Base-by-base conservation (phyloP, 2,797 vertebrate species). In the Melanotaenia pygmaea region DNA sequence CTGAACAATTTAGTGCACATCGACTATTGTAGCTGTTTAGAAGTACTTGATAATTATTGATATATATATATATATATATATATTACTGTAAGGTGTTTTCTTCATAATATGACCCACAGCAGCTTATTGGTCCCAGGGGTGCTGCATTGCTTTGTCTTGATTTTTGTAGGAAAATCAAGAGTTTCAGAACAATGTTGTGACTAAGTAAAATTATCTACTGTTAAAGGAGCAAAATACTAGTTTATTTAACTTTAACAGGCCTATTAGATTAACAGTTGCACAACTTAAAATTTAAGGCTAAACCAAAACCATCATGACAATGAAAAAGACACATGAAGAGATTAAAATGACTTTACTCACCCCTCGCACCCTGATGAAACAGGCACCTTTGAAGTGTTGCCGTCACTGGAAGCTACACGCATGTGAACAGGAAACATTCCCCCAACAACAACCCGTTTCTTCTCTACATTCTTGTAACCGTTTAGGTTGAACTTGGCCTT, bases 401-500 rank as follows among this genome's bases (percentile, higher is more conserved):
- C 70, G 32, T 93, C 83, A 18, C 67, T 86, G 18, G 93, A 93
- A 28, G 86, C 86, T 18, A 94, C 87, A 1, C 94, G 93, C 53
- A 83, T 93, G 74, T 96, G 94, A 38, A 96, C 91, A 0, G 95
- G 94, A 82, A 97, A 97, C 94, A 96, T 94, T 14, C 96, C 96
- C 35, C 95, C 94, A 0, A 96, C 68, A 0, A 96, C 90, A 0
- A 96, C 91, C 57, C 89, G 93, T 72, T 95, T 95, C 75, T 95
- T 95, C 58, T 91, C 89, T 12, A 94, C 90, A 20, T 95, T 73
- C 81, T 95, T 95, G 82, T 95, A 96, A 35, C 95, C 94, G 9
- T 68, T 93, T 81, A 97, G 89, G 85, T 96, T 95, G 84, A 97
- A 97, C 77, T 95, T 96, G 80, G 95, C 96, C 79, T 97, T 95